Evolutionary conservation across 2,797 vertebrate genomes (phyloP).

Genomic region (Melanotaenia trifasciata): DNA sequence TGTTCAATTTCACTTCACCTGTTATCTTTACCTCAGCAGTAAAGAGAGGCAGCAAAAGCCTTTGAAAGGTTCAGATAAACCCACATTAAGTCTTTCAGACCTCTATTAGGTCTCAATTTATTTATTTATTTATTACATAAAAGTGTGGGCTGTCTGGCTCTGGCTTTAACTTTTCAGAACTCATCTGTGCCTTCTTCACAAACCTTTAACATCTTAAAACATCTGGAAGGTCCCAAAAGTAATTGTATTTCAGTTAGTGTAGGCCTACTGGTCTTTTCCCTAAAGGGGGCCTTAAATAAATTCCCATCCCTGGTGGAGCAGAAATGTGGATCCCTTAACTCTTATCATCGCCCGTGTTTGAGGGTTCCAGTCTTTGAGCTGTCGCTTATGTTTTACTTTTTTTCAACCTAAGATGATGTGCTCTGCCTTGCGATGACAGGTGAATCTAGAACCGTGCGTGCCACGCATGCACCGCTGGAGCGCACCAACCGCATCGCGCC

Average conservation of each 20-base stretch:
- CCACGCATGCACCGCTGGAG: constrained; percentile 71
- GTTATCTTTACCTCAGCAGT: constrained; percentile 27
- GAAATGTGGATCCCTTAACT: neutral
- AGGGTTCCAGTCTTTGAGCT: constrained; percentile 7
- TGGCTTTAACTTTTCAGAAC: constrained; percentile 19
- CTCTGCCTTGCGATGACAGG: constrained; percentile 55
- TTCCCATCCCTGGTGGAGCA: neutral
- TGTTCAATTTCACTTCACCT: constrained; percentile 36
- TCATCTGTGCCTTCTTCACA: neutral
- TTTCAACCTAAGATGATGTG: constrained; percentile 19
- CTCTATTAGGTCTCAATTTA: constrained; percentile 35
- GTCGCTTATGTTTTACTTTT: neutral
- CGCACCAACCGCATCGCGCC: constrained; percentile 58
- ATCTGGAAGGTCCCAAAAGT: neutral
- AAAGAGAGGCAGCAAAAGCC: constrained; percentile 30
- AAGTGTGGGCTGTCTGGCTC: constrained; percentile 28
- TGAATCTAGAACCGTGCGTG: constrained; percentile 53
- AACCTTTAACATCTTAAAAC: neutral
- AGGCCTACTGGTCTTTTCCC: constrained; percentile 5
- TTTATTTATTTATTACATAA: constrained; percentile 26
- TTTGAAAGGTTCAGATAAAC: constrained; percentile 37
- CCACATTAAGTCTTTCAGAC: constrained; percentile 41
- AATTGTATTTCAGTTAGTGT: neutral
- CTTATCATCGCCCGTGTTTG: neutral
- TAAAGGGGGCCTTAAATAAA: neutral